phyloP scores from a whole-genome alignment of 1,140 invertebrate genomes.

The Halesus radiatus region DNA sequence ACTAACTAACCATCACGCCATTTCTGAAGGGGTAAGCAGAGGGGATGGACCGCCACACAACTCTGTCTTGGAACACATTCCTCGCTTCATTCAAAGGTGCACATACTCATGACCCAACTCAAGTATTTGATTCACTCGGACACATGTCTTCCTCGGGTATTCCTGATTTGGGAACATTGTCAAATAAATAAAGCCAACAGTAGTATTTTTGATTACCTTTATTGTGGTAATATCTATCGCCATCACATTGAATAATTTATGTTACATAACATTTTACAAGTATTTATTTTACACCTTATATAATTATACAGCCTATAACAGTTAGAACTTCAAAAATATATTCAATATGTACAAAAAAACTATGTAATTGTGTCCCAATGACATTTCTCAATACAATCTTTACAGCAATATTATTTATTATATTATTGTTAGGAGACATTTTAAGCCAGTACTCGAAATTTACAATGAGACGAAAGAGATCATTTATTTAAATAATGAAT shows the following conservation, averaged over 20 bases:
- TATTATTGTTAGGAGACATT: too few relatives aligned
- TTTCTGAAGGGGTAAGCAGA: too few relatives aligned
- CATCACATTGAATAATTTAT: conserved; percentile 52
- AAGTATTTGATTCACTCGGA: too few relatives aligned
- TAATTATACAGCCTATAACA: conserved; percentile 44
- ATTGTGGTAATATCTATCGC: conserved; percentile 41
- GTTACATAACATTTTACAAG: conserved; percentile 48
- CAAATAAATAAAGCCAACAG: conserved; percentile 31
- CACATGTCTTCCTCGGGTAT: too few relatives aligned
- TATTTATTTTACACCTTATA: conserved; percentile 33
- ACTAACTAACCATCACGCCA: too few relatives aligned
- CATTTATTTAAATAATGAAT: conserved; percentile 6
- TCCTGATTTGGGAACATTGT: background rate
- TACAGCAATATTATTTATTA: too few relatives aligned
- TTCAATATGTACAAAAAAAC: conserved; percentile 39
- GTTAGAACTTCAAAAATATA: conserved; percentile 37
- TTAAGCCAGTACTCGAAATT: background rate
- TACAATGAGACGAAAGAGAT: conserved; percentile 13
- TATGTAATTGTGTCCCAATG: conserved; percentile 5
- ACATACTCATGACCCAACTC: too few relatives aligned
- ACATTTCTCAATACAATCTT: too few relatives aligned
- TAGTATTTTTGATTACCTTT: conserved; percentile 46
- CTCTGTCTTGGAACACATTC: too few relatives aligned
- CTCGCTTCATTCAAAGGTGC: too few relatives aligned
- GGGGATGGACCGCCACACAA: too few relatives aligned